Evolutionary conservation across 2,888 invertebrate genomes (phyloP).

Genomic region (Aleiodes leptofemur): DNA sequence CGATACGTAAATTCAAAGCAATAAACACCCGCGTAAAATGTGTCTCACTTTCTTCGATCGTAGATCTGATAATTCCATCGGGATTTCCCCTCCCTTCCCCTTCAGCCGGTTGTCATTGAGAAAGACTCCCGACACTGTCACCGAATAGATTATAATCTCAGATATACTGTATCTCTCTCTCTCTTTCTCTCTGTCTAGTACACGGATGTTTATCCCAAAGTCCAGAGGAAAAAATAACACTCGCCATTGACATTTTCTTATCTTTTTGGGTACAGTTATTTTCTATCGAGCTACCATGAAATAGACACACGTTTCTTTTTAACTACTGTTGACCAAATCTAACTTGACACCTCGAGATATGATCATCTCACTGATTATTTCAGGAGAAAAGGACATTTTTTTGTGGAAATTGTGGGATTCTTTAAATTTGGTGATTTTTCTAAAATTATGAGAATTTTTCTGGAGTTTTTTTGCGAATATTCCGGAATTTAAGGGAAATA

Average conservation of each 20-base stretch:
- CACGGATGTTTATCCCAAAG: conserved; percentile 40
- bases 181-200: conserved; percentile 33
- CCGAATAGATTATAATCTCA: conserved; percentile 53
- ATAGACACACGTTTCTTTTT: conserved; percentile 41
- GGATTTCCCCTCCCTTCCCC: conserved; percentile 13
- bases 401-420: neutral
- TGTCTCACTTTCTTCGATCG: conserved; percentile 33
- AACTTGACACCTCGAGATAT: conserved; percentile 23
- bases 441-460: no score
- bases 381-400: neutral
- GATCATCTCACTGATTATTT: neutral
- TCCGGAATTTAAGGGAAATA: no score
- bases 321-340: conserved; percentile 34
- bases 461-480: no score
- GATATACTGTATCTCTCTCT: conserved; percentile 46
- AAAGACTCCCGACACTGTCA: conserved; percentile 43
- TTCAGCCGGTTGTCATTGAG: conserved; percentile 38
- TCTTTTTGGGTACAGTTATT: conserved; percentile 49
- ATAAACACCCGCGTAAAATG: conserved; percentile 47
- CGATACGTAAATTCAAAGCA: conserved; percentile 18
- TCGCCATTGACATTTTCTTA: conserved; percentile 53
- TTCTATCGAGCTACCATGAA: conserved; percentile 34
- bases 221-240: conserved; percentile 37
- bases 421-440: neutral
- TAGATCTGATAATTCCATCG: conserved; percentile 17